These are phyloP conservation scores for Prorops nasuta DNA, from an alignment of 1,140 invertebrate species.

Conservation along the genomic window DNA sequence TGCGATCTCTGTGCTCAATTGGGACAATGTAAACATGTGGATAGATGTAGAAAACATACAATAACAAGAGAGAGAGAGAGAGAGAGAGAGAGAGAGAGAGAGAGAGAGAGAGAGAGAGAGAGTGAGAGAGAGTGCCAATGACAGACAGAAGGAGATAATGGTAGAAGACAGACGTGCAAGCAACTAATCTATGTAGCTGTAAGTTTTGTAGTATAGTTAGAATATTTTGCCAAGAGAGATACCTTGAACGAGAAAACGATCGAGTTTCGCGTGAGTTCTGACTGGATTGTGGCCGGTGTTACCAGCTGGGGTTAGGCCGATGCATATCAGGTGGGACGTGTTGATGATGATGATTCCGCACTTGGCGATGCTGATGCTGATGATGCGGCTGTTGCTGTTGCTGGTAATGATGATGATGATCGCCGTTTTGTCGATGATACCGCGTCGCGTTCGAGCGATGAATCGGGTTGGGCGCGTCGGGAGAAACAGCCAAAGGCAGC, in stretches of 20 bases:
- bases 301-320: conserved; percentile 51
- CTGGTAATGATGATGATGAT: conserved; percentile 47
- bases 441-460: conserved; percentile 51
- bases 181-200: too few relatives aligned
- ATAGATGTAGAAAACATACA: too few relatives aligned
- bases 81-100: conserved; percentile 11
- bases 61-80: conserved; percentile 3
- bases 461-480: conserved; percentile 50
- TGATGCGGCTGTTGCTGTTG: conserved; percentile 29
- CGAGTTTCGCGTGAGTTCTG: conserved; percentile 22
- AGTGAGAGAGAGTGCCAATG: conserved; percentile 23
- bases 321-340: conserved; percentile 49
- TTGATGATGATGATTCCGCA: conserved; percentile 40
- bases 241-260: conserved; percentile 30
- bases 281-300: conserved; percentile 25
- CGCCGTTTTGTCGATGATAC: conserved; percentile 47
- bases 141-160: too few relatives aligned
- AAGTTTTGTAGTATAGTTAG: too few relatives aligned
- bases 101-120: conserved; percentile 20
- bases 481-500: conserved; percentile 57
- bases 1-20: too few relatives aligned
- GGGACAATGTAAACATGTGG: too few relatives aligned
- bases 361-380: conserved; percentile 26
- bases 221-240: conserved; percentile 33
- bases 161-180: conserved; percentile 8